Base-by-base conservation (phyloP, 2,113 vertebrate species). In the Caretta caretta region DNA sequence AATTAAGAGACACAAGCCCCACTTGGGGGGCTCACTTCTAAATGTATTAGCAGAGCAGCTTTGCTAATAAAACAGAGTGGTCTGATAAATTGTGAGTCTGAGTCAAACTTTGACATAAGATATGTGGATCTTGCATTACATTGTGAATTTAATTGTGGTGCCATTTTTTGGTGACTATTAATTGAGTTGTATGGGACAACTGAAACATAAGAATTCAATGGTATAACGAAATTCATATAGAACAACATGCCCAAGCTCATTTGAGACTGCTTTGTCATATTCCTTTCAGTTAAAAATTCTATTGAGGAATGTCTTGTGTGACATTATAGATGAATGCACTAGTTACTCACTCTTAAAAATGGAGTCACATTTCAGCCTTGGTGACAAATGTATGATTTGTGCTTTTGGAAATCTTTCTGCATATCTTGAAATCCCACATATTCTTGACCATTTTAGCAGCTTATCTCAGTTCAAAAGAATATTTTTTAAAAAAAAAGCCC, bases 131-230 rank as follows among this genome's bases (percentile, higher is more conserved):
- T 92, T 95, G 84, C 56, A 82, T 89, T 88, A 46, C 88, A 31
- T 53, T 92, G 85, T 84, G 65, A 53, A n/a, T 97, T 96, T 92
- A 97, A 88, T 96, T 93, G 84, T 69, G 38, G 48, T 97, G 85
- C 88, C 72, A 31, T 93, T 98, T 97, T 97, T 83, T 92, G 42
- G 89, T 94, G 88, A 97, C 86, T 92, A 87, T 93, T 93, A 97
- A 96, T 16, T 8, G 79, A 92, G 16, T 79, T 94, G 57, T 86
- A 0, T 88, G 35, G 96, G 93, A 92, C 82, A 93, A 57, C 62
- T 84, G 53, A 95, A 92, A 89, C 85, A 96, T 89, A 90, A 93
- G 79, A 90, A 90, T 90, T 96, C 56, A 80, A 31, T 25, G 78
- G 49, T 49, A 87, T 81, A 84, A 69, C 94, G 76, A 76, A 93